A percentile compares a stretch with the other conserved stretches of the same genome.
These are phyloP conservation scores for Oceanites oceanicus DNA, from an alignment of 2,113 vertebrate species.

Conservation along the genomic window DNA sequence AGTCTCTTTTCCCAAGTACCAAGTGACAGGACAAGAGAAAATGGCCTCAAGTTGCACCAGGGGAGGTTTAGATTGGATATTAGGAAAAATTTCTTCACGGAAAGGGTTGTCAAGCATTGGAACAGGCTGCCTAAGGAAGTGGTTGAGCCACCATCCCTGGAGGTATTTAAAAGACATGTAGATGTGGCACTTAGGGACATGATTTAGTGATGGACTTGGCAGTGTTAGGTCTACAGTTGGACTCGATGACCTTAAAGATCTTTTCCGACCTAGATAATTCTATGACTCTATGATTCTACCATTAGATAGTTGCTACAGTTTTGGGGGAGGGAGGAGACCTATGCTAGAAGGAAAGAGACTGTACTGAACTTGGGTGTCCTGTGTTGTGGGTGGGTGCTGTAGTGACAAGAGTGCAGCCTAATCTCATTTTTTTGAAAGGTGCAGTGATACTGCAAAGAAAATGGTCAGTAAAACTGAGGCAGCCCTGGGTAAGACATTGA, in stretches of 20 bases:
- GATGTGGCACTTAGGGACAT: neutral
- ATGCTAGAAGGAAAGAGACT: neutral
- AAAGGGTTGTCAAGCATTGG: neutral
- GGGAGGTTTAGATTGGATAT: neutral
- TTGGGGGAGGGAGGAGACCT: rapidly evolving
- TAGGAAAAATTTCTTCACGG: neutral
- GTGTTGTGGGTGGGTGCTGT: neutral
- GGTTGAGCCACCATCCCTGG: neutral
- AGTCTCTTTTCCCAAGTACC: neutral
- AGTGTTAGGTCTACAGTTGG: neutral
- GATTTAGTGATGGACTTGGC: neutral
- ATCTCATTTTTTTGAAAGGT: neutral
- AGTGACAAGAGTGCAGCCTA: neutral
- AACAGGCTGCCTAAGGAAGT: neutral
- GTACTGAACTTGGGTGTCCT: neutral
- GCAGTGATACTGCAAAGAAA: neutral
- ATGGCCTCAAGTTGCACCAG: rapidly evolving
- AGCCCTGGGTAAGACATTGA: neutral
- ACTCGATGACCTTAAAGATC: neutral
- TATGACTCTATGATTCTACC: neutral
- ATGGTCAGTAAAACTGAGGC: neutral
- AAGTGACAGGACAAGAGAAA: neutral
- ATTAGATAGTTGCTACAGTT: neutral
- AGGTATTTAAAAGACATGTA: neutral
- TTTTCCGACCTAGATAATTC: neutral